Percentiles rank a stretch among this genome's conserved stretches.
These are phyloP conservation scores for Hyposoter dolosus DNA, from an alignment of 2,888 invertebrate species.

Conservation along the genomic window DNA sequence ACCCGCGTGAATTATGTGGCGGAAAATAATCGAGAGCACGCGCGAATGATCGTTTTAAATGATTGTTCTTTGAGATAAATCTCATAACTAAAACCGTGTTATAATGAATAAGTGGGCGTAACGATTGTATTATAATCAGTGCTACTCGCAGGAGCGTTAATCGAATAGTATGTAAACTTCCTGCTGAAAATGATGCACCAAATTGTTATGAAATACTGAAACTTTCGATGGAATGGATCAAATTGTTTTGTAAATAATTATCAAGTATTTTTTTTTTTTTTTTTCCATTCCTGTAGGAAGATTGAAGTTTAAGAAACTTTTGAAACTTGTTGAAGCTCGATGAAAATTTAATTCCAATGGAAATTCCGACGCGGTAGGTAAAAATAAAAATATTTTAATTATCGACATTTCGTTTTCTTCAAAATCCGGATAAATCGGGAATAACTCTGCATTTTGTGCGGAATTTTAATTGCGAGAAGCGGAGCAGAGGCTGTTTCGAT, in stretches of 20 bases:
- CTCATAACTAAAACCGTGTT: neutral
- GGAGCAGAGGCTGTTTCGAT: neutral
- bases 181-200: neutral
- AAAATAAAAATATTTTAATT: neutral
- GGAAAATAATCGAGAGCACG: conserved; percentile 29
- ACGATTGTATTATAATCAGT: neutral
- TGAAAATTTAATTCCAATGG: too few species aligned
- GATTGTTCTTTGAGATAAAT: conserved; percentile 17
- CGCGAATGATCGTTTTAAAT: conserved; percentile 30
- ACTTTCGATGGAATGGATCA: neutral
- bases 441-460: neutral
- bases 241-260: neutral
- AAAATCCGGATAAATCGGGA: neutral
- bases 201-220: neutral
- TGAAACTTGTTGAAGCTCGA: neutral
- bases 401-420: neutral
- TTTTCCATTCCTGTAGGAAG: neutral
- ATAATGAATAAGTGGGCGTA: conserved; percentile 1
- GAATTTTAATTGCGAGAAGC: conserved; percentile 47
- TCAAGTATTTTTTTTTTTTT: neutral
- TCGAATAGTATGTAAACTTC: neutral
- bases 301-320: neutral
- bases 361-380: neutral
- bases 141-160: neutral
- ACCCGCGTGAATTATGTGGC: conserved; percentile 25